phyloP scores from a whole-genome alignment of 2,797 vertebrate species.

The Alca torda region DNA sequence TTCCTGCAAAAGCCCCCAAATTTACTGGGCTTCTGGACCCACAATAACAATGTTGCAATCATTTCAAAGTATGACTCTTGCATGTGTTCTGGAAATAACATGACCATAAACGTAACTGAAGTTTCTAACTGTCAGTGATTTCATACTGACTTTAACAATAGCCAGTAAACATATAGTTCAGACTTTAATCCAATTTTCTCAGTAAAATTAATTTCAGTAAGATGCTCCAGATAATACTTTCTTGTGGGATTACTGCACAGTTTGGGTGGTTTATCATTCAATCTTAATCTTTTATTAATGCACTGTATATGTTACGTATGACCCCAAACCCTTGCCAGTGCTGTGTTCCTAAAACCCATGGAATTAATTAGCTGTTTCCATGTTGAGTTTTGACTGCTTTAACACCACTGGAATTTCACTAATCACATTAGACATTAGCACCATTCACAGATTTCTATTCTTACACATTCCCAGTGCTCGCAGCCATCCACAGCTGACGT shows the following conservation, averaged over 20 bases:
- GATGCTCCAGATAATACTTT: constrained; percentile 2
- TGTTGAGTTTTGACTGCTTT: not conserved
- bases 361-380: constrained; percentile 44
- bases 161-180: not conserved
- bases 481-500: not conserved
- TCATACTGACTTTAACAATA: constrained; percentile 45
- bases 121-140: constrained; percentile 14
- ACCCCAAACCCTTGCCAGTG: not conserved
- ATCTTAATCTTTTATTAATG: constrained; percentile 16
- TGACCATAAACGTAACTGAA: constrained; percentile 10
- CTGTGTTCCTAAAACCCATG: not conserved
- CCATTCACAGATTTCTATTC: constrained; percentile 13
- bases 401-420: constrained; percentile 13
- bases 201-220: constrained; percentile 1
- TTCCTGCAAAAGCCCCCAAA: not conserved
- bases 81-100: constrained; percentile 29
- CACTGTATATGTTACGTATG: not conserved
- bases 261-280: constrained; percentile 35
- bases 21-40: constrained; percentile 26
- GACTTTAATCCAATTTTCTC: constrained; percentile 16
- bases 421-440: constrained; percentile 10
- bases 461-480: not conserved
- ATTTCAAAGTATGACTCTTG: constrained; percentile 13
- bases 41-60: not conserved
- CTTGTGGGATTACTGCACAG: constrained; percentile 2